Evolutionary conservation across 2,888 invertebrate species (phyloP), one percentile per base, ranked within the genome.

Genomic region (Polymixis lichenea): DNA sequence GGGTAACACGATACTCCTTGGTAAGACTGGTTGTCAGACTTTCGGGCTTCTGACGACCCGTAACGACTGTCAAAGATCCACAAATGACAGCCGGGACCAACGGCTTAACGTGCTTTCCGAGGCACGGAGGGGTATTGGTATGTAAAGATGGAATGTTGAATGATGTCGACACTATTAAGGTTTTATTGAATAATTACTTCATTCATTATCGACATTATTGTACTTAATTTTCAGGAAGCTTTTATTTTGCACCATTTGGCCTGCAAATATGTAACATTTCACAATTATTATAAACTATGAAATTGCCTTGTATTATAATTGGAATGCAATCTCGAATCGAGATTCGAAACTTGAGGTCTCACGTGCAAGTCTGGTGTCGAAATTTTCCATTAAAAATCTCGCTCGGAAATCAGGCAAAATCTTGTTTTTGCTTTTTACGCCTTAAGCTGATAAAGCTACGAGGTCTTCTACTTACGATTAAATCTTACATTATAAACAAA

Each of bases 401-500:
- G 38, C 38, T 25, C 25, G 11, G 4, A 7, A 25, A 25, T 8
- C 56, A 17, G 25, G 25, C 56, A 15, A 58, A 15, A 25, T 25
- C 25, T 56, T 38, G 38, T 38, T 8, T 43, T 43, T 11, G 43
- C 38, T 38, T 38, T 6, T 38, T 6, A 38, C 32, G 2, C 38
- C 38, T 38, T 38, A 38, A 38, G 38, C 4, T 38, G 38, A 38
- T 38, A 38, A 38, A 38, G 32, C 28, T 58, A 8, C 9, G 8
- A 58, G 28, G 28, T 58, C 28, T 28, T 28, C 19, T 28, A 28
- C 58, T 17, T 28, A 9, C 28, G 58, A 58, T 58, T 9, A 32
- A 28, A 19, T 32, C 32, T 60, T 56, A 55, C 32, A 56, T 60
- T 28, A 38, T 61, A n/a, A 75, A 51, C 71, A 56, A 61, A 60